Conservation (phyloP, 2,113 vertebrate genomes). For the Macroglossus sobrinus region DNA sequence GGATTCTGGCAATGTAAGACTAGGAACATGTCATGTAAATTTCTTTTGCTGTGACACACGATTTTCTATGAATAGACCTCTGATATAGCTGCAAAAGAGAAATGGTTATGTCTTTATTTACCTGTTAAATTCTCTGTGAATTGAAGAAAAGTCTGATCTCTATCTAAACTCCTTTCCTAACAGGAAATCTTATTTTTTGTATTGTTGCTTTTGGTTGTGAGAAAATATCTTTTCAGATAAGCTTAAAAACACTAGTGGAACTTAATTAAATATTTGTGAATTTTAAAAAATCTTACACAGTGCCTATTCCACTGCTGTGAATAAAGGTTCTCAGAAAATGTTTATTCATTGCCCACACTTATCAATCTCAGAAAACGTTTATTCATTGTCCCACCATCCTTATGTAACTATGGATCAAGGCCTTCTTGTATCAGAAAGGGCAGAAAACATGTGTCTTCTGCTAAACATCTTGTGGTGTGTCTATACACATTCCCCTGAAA, state of each 20-base stretch:
- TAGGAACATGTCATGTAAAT: not conserved
- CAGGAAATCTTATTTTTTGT: not conserved
- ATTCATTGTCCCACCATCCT: not conserved
- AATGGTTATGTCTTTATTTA: constrained; percentile 14
- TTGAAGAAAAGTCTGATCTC: not conserved
- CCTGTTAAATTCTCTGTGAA: constrained; percentile 29
- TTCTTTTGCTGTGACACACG: not conserved
- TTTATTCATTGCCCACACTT: not conserved
- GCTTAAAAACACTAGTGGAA: constrained; percentile 6
- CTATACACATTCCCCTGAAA: not conserved
- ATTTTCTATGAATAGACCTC: constrained; percentile 8
- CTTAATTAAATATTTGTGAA: constrained; percentile 29
- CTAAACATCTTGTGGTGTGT: constrained; percentile 17
- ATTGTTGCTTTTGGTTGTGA: constrained; percentile 5
- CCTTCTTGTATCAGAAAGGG: not conserved
- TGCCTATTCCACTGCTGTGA: not conserved
- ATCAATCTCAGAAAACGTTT: not conserved
- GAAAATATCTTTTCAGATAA: constrained; percentile 1
- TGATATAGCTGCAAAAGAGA: constrained; percentile 2
- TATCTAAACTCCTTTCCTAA: not conserved
- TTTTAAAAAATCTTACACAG: not conserved
- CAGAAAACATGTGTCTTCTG: not conserved
- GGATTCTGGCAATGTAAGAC: not conserved
- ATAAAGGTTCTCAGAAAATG: not conserved
- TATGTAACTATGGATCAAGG: not conserved